Evolutionary conservation across 1,140 invertebrate species (phyloP).

Genomic region (Brachionus rubens): DNA sequence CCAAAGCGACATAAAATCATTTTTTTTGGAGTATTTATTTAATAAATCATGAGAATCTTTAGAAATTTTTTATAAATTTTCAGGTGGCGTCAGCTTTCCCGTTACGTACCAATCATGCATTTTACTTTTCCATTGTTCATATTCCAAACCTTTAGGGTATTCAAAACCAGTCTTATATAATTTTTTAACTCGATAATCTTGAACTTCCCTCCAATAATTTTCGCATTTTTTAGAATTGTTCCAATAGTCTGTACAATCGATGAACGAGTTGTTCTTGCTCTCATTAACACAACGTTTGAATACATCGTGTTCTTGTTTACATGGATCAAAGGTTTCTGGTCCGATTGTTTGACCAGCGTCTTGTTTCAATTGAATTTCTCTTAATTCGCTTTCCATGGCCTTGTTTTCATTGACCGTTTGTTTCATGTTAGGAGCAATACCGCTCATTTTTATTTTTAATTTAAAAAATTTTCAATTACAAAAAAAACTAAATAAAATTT

Average conservation of each 20-base stretch:
- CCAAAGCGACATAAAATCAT: too few relatives aligned
- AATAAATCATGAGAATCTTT: background rate
- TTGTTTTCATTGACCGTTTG: constrained; percentile 25
- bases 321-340: background rate
- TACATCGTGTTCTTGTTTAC: constrained; percentile 1
- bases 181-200: constrained; percentile 11
- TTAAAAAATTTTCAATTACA: too few relatives aligned
- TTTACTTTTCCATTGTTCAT: constrained; percentile 19
- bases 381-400: background rate
- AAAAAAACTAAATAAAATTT: too few relatives aligned
- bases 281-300: background rate
- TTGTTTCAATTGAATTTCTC: constrained; percentile 30
- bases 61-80: background rate
- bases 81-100: background rate
- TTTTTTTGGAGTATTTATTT: background rate
- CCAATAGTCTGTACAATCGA: constrained; percentile 12
- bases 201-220: constrained; percentile 15
- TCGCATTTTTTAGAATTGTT: constrained; percentile 17
- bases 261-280: background rate
- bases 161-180: constrained; percentile 6
- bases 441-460: background rate
- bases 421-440: background rate
- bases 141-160: background rate
- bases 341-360: constrained; percentile 23
- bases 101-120: constrained; percentile 31